Base-by-base conservation (phyloP, 1,140 invertebrate species). In the Cotesia chilonis region DNA sequence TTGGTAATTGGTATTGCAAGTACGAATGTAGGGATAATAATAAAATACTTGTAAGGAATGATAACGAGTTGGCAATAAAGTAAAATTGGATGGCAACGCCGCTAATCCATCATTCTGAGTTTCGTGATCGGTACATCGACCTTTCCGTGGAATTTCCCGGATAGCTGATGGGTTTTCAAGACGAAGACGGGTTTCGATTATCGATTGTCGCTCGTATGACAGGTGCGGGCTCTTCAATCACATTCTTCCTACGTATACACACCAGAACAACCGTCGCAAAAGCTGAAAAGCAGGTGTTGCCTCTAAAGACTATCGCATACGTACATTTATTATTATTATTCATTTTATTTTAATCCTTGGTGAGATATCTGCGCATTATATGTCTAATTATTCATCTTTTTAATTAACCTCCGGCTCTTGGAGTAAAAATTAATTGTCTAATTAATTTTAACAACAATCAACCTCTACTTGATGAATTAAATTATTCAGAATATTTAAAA, bases 61-160 rank as follows among this genome's bases (percentile, higher is more conserved):
- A 47, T 47, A 47, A 47, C 41, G 41, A 64, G 28, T 54, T n/a
- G 52, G 69, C 69, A 64, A 70, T 70, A 70, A 70, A n/a, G 69
- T 60, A 57, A 71, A 71, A 70, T 70, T 63, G 57, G 36, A 70
- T 63, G 37, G 10, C 35, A 63, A 63, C 12, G 60, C 3, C 20
- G 14, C 51, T 47, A 65, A 65, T 71, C 70, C 70, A 65, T 71
- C 64, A 65, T 67, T 38, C 28, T 66, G 6, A 51, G 9, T 67
- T 65, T 65, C 52, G 70, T 72, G 64, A 67, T 72, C 70, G 70
- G 63, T 52, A 60, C 70, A 54, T 67, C 64, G 70, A 72, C 70
- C 70, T 72, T 72, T 72, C 64, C 70, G 54, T 65, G 70, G 64
- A 72, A 72, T 72, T 72, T 72, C 64, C 70, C 70, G 55, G 64